Conservation (phyloP, 2,888 invertebrate genomes). For the Cryptosula pallasiana region DNA sequence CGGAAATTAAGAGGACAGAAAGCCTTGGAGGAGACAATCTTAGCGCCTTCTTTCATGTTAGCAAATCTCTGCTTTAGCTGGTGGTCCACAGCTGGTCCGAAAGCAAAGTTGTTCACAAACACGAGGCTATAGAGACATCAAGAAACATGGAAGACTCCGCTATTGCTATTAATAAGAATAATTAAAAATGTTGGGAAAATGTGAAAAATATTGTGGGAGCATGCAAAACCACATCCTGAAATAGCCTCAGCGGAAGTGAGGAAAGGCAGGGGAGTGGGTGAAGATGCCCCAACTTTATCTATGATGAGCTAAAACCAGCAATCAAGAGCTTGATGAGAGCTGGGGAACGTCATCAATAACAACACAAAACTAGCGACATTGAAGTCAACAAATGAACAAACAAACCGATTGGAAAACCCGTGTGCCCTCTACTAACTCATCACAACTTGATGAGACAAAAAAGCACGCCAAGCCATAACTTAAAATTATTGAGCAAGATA, state of each 20-base stretch:
- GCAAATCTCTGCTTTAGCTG: slow-evolving; percentile 92
- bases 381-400: no score
- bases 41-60: slow-evolving; percentile 76
- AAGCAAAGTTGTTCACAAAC: slow-evolving; percentile 99
- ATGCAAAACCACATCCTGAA: slow-evolving; percentile 2
- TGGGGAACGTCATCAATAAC: slow-evolving; percentile 20
- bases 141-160: background rate
- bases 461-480: no score
- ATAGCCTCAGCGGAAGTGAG: background rate
- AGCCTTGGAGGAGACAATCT: slow-evolving; percentile 96
- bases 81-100: slow-evolving; percentile 95
- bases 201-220: background rate
- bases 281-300: background rate
- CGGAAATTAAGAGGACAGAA: slow-evolving; percentile 98
- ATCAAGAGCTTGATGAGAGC: background rate
- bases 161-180: no score
- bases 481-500: no score
- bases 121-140: slow-evolving; percentile 62
- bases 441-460: no score
- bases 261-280: background rate
- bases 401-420: no score
- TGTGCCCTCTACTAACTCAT: no score
- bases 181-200: no score
- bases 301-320: slow-evolving; percentile 22
- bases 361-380: background rate